These are phyloP conservation scores for Notiomystis cincta DNA, from an alignment of 2,113 vertebrate genomes.

Conservation along the genomic window DNA sequence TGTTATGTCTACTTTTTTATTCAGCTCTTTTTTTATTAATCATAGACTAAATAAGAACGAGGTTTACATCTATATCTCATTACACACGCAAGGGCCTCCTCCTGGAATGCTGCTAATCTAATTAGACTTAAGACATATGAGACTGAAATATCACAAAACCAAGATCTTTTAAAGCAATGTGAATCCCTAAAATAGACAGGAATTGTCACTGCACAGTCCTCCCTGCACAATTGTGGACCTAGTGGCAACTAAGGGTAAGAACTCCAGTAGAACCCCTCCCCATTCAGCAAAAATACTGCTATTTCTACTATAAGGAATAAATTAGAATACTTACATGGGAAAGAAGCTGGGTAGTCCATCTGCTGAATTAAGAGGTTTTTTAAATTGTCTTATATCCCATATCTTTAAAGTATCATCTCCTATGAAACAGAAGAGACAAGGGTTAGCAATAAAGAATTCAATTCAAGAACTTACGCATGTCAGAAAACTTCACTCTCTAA, in stretches of 20 bases:
- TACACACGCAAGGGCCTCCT: background rate
- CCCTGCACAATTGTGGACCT: background rate
- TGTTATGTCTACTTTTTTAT: slow-evolving; percentile 17
- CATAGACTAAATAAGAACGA: slow-evolving; percentile 3
- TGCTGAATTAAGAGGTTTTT: slow-evolving; percentile 85
- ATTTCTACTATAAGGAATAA: background rate
- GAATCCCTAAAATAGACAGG: background rate
- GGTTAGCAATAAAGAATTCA: background rate
- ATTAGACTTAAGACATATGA: background rate
- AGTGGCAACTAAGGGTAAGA: background rate
- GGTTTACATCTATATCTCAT: background rate
- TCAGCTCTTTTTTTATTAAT: background rate
- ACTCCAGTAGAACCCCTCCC: background rate
- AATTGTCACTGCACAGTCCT: background rate
- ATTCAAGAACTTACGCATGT: background rate
- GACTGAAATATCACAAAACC: background rate
- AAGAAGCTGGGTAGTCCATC: slow-evolving; percentile 85
- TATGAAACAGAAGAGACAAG: slow-evolving; percentile 46
- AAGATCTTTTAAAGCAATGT: background rate
- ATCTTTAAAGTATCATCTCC: slow-evolving; percentile 94
- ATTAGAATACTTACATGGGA: slow-evolving; percentile 82
- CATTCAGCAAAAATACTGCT: background rate
- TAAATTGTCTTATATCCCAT: slow-evolving; percentile 97
- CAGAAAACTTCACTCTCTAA: background rate
- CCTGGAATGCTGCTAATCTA: background rate